These are phyloP conservation scores for Clarias gariepinus DNA, from an alignment of 2,113 vertebrate species.

Conservation along the genomic window DNA sequence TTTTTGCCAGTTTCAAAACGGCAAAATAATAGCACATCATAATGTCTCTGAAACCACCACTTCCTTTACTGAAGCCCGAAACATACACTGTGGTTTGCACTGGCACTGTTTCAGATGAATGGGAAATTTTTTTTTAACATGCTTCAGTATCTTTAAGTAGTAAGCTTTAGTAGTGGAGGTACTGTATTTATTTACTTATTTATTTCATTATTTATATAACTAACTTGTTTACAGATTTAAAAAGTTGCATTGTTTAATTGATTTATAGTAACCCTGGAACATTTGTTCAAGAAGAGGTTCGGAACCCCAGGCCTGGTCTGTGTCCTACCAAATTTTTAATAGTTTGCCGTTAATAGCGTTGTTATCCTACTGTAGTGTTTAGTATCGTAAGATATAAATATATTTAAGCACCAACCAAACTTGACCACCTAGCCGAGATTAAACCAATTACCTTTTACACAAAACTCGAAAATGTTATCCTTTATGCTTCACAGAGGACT, in stretches of 20 bases:
- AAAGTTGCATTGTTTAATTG: too few species aligned
- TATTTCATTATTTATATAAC: neutral
- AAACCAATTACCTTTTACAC: neutral
- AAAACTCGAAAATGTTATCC: too few species aligned
- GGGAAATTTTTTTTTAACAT: neutral
- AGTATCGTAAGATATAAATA: neutral
- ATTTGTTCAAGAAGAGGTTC: neutral
- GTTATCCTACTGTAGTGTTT: neutral
- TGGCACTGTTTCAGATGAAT: neutral
- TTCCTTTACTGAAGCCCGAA: neutral
- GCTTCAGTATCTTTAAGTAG: neutral
- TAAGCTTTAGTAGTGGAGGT: neutral
- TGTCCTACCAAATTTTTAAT: too few species aligned
- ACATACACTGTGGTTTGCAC: neutral
- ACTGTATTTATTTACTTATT: neutral
- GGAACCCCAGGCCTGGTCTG: neutral
- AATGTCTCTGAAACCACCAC: neutral
- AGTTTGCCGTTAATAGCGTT: too few species aligned
- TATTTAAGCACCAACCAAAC: neutral
- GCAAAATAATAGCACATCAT: neutral
- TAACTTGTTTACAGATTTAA: neutral
- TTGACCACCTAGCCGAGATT: neutral
- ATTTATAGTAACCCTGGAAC: neutral
- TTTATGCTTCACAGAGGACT: neutral
- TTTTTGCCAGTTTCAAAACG: neutral